Percentiles rank a stretch among this genome's conserved stretches.
These are phyloP conservation scores for Colostygia pectinataria DNA, from an alignment of 2,888 invertebrate genomes.

Conservation along the genomic window DNA sequence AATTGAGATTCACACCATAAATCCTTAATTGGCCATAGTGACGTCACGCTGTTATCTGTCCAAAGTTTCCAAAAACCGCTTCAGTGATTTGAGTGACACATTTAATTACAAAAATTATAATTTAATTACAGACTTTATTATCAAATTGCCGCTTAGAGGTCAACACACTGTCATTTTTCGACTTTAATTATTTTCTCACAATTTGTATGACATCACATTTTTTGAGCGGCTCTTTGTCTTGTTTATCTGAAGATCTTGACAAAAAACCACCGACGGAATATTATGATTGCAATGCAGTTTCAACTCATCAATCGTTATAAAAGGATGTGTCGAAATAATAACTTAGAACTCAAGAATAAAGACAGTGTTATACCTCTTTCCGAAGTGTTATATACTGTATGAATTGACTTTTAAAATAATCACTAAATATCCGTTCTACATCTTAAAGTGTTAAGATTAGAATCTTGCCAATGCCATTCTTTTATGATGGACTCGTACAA, in stretches of 20 bases:
- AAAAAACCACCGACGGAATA: slow-evolving; percentile 11
- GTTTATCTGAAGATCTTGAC: slow-evolving; percentile 31
- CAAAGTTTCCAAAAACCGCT: slow-evolving; percentile 27
- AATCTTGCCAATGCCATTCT: slow-evolving; percentile 33
- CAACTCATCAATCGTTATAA: slow-evolving; percentile 20
- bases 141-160: slow-evolving; percentile 29
- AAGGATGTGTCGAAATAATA: slow-evolving; percentile 27
- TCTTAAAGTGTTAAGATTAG: slow-evolving; percentile 32
- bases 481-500: slow-evolving; percentile 34
- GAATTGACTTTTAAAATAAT: too few relatives aligned
- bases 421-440: slow-evolving; percentile 32
- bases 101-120: slow-evolving; percentile 35
- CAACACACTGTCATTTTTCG: slow-evolving; percentile 36
- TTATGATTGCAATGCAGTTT: slow-evolving; percentile 13
- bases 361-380: too few relatives aligned
- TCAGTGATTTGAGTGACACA: slow-evolving; percentile 38
- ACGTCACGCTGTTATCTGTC: slow-evolving; percentile 24
- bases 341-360: too few relatives aligned
- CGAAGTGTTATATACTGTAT: too few relatives aligned
- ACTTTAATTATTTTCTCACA: slow-evolving; percentile 34
- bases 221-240: slow-evolving; percentile 30
- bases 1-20: slow-evolving; percentile 24
- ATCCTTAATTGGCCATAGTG: slow-evolving; percentile 22
- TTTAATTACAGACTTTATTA: slow-evolving; percentile 31
- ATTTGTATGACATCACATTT: slow-evolving; percentile 35